Evolutionary conservation across 2,888 invertebrate species (phyloP), one percentile per base, ranked within the genome.

Genomic region (Acleris literana): DNA sequence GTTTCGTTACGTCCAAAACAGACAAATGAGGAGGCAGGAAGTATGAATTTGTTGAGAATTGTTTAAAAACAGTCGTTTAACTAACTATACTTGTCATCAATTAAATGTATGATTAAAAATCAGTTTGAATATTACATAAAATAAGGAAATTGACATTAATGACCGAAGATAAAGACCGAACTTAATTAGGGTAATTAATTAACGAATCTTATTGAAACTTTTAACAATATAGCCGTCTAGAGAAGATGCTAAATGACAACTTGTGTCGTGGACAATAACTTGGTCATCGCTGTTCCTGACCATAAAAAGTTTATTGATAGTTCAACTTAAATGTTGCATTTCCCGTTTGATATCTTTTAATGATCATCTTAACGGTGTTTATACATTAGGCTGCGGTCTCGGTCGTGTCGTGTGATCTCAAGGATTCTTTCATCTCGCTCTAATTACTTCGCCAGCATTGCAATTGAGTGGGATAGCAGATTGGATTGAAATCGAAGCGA

Each of bases 171-270:
- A 55, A 9, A n/a, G 22, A 17, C 55, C n/a, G 48, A 55, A 22
- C 16, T 49, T 63, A 49, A 63, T 63, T 63, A 55, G 22, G 39
- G 22, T 43, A 49, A 63, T 63, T 56, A 63, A 56, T 56, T 25
- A 51, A 43, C 16, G 6, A 39, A 39, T 33, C 33, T 11, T n/a
- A 43, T 56, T 55, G 43, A 62, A 56, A 25, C 18, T 33, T 63
- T 55, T 56, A 43, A 62, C 51, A 13, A 9, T 51, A 29, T 17
- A 16, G 22, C 39, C 49, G 39, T 39, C n/a, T n/a, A 39, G 39
- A 5, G 17, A 43, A 56, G 51, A 39, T 16, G 18, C 2, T 54
- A 11, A 39, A 33, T 1, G 33, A 33, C 11, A 7, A 33, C 33
- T 11, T 39, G 13, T 39, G 39, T 13, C 39, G 39, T 39, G 9